These are phyloP conservation scores for Eudorcas thomsonii DNA, from an alignment of 2,113 vertebrate species.

Conservation along the genomic window DNA sequence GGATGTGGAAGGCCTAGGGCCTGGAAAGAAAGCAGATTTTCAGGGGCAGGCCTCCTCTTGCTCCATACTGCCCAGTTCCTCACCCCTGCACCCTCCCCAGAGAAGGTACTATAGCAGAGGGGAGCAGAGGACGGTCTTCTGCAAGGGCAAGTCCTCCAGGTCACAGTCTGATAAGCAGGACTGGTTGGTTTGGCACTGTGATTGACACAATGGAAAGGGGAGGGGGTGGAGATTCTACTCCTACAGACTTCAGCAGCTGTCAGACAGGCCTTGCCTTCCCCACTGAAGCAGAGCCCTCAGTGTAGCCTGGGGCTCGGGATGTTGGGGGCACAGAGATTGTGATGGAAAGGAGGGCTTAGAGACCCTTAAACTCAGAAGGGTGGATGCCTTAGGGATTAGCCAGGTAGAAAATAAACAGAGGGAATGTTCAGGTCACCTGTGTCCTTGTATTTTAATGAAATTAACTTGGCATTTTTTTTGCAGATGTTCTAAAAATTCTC, in stretches of 20 bases:
- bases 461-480: constrained; percentile 32
- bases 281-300: not conserved
- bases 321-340: not conserved
- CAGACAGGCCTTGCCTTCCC: not conserved
- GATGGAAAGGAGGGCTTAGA: not conserved
- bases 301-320: not conserved
- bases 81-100: not conserved
- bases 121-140: not conserved
- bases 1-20: not conserved
- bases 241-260: not conserved
- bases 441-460: constrained; percentile 32
- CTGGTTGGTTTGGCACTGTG: not conserved
- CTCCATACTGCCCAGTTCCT: not conserved
- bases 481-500: constrained; percentile 9
- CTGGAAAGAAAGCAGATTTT: not conserved
- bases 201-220: not conserved
- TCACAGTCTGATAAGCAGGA: not conserved
- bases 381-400: not conserved
- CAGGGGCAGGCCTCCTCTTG: not conserved
- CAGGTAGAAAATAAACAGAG: not conserved
- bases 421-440: not conserved
- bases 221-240: fast-evolving
- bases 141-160: not conserved
- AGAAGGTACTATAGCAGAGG: not conserved
- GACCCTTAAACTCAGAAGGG: not conserved